Percentiles rank a stretch among this genome's conserved stretches.
Conservation (phyloP, 2,797 vertebrate species). For the Poecilia velifera region DNA sequence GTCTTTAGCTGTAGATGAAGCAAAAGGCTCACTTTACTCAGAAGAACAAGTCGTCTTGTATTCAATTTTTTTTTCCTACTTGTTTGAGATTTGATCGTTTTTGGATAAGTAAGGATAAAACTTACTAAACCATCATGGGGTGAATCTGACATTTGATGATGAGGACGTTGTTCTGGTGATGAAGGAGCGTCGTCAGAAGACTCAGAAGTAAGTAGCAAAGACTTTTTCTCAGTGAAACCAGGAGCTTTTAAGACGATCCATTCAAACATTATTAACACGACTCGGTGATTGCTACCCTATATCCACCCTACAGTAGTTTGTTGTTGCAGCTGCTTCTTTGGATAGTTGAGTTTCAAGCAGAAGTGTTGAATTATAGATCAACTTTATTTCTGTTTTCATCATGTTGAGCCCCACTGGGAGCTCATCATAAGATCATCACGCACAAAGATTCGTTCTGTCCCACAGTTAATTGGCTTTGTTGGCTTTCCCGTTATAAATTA, state of each 20-base stretch:
- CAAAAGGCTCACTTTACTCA: background rate
- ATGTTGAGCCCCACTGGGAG: conserved; percentile 26
- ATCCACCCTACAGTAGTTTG: background rate
- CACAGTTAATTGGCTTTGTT: background rate
- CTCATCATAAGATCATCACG: conserved; percentile 30
- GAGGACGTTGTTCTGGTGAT: conserved; percentile 32
- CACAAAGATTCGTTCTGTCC: background rate
- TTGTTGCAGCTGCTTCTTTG: conserved; percentile 3
- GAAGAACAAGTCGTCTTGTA: background rate
- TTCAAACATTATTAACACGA: background rate
- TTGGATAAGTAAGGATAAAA: conserved; percentile 9
- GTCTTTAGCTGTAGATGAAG: background rate
- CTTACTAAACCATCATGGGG: conserved; percentile 52
- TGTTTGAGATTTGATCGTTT: background rate
- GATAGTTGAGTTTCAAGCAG: conserved; percentile 18
- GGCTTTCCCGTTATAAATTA: too few relatives aligned
- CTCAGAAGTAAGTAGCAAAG: conserved; percentile 37
- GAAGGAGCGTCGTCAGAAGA: conserved; percentile 22
- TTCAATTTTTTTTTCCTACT: too few relatives aligned
- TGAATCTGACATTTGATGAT: conserved; percentile 34
- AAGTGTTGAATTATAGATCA: conserved; percentile 67
- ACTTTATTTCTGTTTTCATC: conserved; percentile 58
- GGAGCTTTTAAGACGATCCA: background rate
- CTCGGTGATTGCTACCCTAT: too few relatives aligned
- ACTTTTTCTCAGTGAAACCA: background rate